Base-by-base conservation (phyloP, 2,888 invertebrate species). In the Onchidella celtica region DNA sequence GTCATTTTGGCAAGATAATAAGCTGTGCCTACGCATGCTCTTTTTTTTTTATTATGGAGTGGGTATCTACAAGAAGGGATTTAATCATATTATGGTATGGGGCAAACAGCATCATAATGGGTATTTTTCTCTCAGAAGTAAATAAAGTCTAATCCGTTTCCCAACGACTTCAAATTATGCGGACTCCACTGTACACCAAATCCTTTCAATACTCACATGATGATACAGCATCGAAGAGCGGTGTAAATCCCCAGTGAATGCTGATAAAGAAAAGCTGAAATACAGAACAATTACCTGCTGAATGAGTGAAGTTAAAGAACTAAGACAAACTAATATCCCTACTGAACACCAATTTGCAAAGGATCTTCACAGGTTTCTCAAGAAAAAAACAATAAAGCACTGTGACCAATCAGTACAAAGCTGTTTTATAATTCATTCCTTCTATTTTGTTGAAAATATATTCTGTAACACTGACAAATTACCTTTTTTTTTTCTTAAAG, bases 1-100 rank as follows among this genome's bases (percentile, higher is more conserved):
- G 96, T 95, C 96, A 96, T 96, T 94, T 97, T 96, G 83, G 97
- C 96, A 91, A 96, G 92, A 93, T 96, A 97, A 92, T 96, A 97
- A 57, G 97, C 96, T 11, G 96, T 96, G 75, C n/a, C n/a, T n/a
- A n/a, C n/a, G n/a, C n/a, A n/a, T n/a, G n/a, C n/a, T n/a, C n/a
- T n/a, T n/a, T n/a, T n/a, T n/a, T n/a, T n/a, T n/a, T n/a, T n/a
- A n/a, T n/a, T n/a, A n/a, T n/a, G n/a, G 17, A 55, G 55, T 55
- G 55, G 55, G 9, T 17, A 55, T 55, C 17, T 55, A 17, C 17
- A 55, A 14, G 17, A 55, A 55, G 55, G 9, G n/a, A n/a, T n/a
- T n/a, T n/a, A n/a, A n/a, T n/a, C n/a, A n/a, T n/a, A n/a, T n/a
- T n/a, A n/a, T n/a, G n/a, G n/a, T n/a, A n/a, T n/a, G n/a, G n/a